phyloP scores from a whole-genome alignment of 2,797 vertebrate genomes.

The Remorina albescens region DNA sequence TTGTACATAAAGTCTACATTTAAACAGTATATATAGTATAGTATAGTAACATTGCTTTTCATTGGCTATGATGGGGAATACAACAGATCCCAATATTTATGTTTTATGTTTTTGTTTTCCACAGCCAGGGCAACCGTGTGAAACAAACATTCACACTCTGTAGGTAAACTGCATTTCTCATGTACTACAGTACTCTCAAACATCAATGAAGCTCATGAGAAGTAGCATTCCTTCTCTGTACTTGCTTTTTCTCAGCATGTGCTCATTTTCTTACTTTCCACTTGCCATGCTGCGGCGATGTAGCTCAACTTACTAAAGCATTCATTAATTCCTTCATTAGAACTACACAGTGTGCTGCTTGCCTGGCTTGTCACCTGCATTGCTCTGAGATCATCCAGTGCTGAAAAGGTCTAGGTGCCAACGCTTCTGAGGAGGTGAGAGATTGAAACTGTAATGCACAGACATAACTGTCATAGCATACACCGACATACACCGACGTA shows the following conservation, averaged over 20 bases:
- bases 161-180: background rate
- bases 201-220: conserved; percentile 17
- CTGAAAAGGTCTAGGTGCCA: conserved; percentile 75
- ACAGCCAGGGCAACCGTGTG: background rate
- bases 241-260: conserved; percentile 17
- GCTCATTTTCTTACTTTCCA: conserved; percentile 27
- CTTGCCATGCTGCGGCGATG: conserved; percentile 7
- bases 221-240: background rate
- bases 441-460: conserved; percentile 61
- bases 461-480: conserved; percentile 56
- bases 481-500: conserved; percentile 28
- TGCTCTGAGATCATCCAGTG: conserved; percentile 49
- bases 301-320: conserved; percentile 34
- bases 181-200: background rate
- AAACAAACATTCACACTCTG: background rate
- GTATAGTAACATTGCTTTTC: too few species aligned
- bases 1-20: too few species aligned
- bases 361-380: conserved; percentile 51
- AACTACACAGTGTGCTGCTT: conserved; percentile 34
- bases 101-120: too few species aligned
- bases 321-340: conserved; percentile 63
- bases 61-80: too few species aligned
- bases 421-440: conserved; percentile 50
- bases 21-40: too few species aligned
- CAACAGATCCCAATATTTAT: too few species aligned